phyloP scores from a whole-genome alignment of 2,797 vertebrate genomes.

The Hybognathus amarus region DNA sequence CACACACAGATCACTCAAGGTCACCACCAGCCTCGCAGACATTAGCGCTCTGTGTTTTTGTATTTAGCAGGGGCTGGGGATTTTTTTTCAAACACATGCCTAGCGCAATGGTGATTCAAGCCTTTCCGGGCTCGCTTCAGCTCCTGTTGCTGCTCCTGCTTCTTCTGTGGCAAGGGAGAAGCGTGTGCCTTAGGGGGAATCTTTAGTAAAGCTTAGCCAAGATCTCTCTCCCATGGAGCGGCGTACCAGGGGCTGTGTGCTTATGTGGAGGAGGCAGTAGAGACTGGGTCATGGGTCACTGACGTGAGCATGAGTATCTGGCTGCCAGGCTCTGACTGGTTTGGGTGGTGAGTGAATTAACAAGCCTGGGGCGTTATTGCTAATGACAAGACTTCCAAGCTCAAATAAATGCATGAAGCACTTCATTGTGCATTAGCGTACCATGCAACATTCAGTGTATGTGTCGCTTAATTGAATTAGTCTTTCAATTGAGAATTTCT shows the following conservation, averaged over 20 bases:
- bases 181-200: conserved; percentile 57
- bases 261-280: conserved; percentile 80
- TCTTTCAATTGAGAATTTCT: neutral
- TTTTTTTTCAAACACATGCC: conserved; percentile 63
- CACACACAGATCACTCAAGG: conserved; percentile 76
- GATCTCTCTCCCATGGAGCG: conserved; percentile 54
- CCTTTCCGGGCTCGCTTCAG: conserved; percentile 70
- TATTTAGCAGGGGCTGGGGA: conserved; percentile 60
- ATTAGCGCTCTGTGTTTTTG: conserved; percentile 73
- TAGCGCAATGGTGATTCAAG: conserved; percentile 73
- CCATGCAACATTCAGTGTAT: neutral
- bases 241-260: conserved; percentile 74
- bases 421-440: neutral
- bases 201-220: conserved; percentile 59
- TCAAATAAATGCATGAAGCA: neutral
- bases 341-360: conserved; percentile 74
- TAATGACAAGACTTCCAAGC: conserved; percentile 45
- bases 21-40: conserved; percentile 78
- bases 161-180: conserved; percentile 56
- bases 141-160: conserved; percentile 38
- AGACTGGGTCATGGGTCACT: conserved; percentile 77
- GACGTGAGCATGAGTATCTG: conserved; percentile 63
- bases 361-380: conserved; percentile 70
- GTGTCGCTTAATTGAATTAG: neutral
- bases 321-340: conserved; percentile 60